Evolutionary conservation across 2,888 invertebrate genomes (phyloP), one percentile per base, ranked within the genome.

Genomic region (Pherbina coryleti): DNA sequence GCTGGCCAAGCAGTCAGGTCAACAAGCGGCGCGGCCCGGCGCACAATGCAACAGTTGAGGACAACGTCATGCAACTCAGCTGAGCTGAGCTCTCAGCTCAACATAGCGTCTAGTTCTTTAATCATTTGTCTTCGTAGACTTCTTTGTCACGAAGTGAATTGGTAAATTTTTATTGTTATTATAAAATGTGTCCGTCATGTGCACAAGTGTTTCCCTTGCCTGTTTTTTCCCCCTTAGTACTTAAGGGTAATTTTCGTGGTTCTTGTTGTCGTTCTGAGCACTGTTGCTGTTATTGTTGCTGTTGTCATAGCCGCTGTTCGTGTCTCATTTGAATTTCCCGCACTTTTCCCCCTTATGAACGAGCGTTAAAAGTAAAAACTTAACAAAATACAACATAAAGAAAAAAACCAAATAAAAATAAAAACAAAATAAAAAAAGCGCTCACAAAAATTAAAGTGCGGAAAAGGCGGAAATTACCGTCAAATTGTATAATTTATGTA

Each of bases 311-410:
- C 5, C 37, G 7, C 57, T 19, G 44, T 34, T 37, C 66, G 17
- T 19, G 34, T 66, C 9, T 66, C 19, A 37, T 72, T 72, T 60
- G 37, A 72, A 72, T 72, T 72, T 72, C 34, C 37, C 67, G 67
- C 67, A 37, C 44, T 67, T 67, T 57, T 22, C 44, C 37, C 71
- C 55, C 34, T 37, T 49, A n/a, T 9, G 34, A 37, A 67, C 28
- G 11, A 22, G 17, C 64, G 17, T 31, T 31, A 2, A 34, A 31
- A 14, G n/a, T 7, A 64, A 0, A 34, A 34, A 37, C 19, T 37
- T 22, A 11, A 8, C 8, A 37, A 44, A 11, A 14, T 60, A 28
- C 28, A 28, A 17, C 0, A 60, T 1, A 60, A 60, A 60, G 7
- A 60, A 60, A 25, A 60, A 60, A n/a, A n/a, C n/a, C n/a, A n/a